A percentile compares a stretch with the other conserved stretches of the same genome.
Evolutionary conservation across 92 coral and sea anemone genomes (phyloP).

Genomic region (Meandrina meandrites): DNA sequence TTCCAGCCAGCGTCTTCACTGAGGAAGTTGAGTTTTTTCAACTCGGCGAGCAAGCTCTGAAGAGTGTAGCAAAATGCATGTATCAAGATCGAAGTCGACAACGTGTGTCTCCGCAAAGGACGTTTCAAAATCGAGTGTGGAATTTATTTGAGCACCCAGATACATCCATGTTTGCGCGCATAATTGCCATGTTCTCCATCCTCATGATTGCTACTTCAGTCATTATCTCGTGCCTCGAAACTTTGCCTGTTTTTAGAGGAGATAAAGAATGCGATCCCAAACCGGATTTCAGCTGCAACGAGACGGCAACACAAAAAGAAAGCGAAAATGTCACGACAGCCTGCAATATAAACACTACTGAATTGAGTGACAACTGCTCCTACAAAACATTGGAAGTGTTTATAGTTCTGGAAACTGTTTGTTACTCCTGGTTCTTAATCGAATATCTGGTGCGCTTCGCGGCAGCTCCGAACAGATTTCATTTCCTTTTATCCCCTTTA

Average conservation of each 20-base stretch:
- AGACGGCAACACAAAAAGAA: slow-evolving; percentile 21
- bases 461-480: slow-evolving; percentile 79
- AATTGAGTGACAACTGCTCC: slow-evolving; percentile 4
- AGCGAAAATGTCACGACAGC: slow-evolving; percentile 1
- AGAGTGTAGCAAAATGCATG: slow-evolving; percentile 79
- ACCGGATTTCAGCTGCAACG: slow-evolving; percentile 14
- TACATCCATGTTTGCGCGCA: slow-evolving; percentile 77
- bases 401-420: slow-evolving; percentile 66
- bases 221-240: slow-evolving; percentile 78
- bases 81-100: slow-evolving; percentile 33
- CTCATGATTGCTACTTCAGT: slow-evolving; percentile 79
- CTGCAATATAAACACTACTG: slow-evolving; percentile 23
- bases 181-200: slow-evolving; percentile 74
- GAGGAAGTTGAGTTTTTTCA: slow-evolving; percentile 94
- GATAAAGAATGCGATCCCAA: slow-evolving; percentile 45
- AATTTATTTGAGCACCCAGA: slow-evolving; percentile 91
- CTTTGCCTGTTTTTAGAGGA: slow-evolving; percentile 61
- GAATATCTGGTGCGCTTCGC: slow-evolving; percentile 86
- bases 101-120: slow-evolving; percentile 38
- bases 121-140: slow-evolving; percentile 71
- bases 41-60: slow-evolving; percentile 93
- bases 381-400: slow-evolving; percentile 59
- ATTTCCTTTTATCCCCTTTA: slow-evolving; percentile 76
- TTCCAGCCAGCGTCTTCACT: slow-evolving; percentile 82
- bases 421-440: slow-evolving; percentile 86